Evolutionary conservation across 1,140 invertebrate species (phyloP).

Genomic region (Holotrichia oblita): DNA sequence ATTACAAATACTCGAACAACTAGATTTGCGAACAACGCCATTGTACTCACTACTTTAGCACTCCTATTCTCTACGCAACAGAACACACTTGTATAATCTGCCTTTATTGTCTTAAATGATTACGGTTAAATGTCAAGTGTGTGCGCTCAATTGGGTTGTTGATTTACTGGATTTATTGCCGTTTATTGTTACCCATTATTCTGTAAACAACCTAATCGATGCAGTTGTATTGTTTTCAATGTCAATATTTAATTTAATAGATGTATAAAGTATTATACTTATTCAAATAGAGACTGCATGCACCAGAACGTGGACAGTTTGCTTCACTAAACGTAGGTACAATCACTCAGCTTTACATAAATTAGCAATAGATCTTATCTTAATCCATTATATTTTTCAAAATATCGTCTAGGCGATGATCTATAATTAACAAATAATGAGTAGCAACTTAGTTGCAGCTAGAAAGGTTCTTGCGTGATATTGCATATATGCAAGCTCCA

Average conservation of each 20-base stretch:
- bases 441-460: too few species aligned
- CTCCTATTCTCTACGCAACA: not conserved
- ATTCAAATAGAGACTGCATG: not conserved
- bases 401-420: too few species aligned
- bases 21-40: too few species aligned
- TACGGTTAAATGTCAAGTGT: not conserved
- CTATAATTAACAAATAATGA: too few species aligned
- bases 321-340: too few species aligned
- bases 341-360: too few species aligned
- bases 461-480: too few species aligned
- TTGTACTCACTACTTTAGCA: not conserved
- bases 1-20: too few species aligned
- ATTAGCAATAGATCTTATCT: too few species aligned
- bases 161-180: slow-evolving; percentile 7
- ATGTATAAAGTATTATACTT: not conserved
- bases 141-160: not conserved
- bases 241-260: not conserved
- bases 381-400: too few species aligned
- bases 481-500: too few species aligned
- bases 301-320: not conserved
- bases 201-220: slow-evolving; percentile 12
- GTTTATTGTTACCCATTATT: not conserved
- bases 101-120: slow-evolving; percentile 17
- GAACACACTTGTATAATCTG: not conserved
- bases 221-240: not conserved